Conservation (phyloP, 2,888 invertebrate species). For the Scaptomyza parva region DNA sequence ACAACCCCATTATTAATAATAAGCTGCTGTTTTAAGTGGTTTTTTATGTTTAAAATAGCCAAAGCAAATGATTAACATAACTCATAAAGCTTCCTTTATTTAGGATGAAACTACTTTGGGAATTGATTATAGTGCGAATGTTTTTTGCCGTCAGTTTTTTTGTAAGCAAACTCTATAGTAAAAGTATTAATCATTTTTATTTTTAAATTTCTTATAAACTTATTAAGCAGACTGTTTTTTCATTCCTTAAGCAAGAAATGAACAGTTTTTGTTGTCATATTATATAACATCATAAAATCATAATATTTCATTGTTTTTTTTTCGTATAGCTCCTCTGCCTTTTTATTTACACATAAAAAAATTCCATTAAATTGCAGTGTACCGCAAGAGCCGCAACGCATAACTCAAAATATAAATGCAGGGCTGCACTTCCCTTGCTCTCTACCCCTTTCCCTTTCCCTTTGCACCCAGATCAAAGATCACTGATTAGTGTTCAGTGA, state of each 20-base stretch:
- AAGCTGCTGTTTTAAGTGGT: not conserved
- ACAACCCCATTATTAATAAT: not conserved
- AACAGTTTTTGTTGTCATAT: not conserved
- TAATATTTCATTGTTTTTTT: not conserved
- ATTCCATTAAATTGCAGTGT: conserved; percentile 37
- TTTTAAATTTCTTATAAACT: not conserved
- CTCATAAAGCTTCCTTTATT: not conserved
- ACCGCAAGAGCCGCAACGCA: conserved; percentile 29
- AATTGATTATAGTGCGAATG: not conserved
- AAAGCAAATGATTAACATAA: not conserved
- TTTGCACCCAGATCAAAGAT: conserved; percentile 35
- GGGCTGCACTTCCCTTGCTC: conserved; percentile 5
- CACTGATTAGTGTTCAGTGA: conserved; percentile 54
- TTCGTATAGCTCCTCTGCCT: not conserved
- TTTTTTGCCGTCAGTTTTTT: not conserved
- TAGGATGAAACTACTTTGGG: not conserved
- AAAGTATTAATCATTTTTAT: not conserved
- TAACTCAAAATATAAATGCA: conserved; percentile 62
- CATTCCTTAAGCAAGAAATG: not conserved
- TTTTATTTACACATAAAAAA: not conserved
- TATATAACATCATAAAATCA: not conserved
- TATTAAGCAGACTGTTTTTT: not conserved
- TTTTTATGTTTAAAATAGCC: not conserved
- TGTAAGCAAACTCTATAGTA: not conserved
- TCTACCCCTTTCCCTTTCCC: not conserved